phyloP scores from a whole-genome alignment of 2,888 invertebrate species.

The Chaetogeoica ovagalla region DNA sequence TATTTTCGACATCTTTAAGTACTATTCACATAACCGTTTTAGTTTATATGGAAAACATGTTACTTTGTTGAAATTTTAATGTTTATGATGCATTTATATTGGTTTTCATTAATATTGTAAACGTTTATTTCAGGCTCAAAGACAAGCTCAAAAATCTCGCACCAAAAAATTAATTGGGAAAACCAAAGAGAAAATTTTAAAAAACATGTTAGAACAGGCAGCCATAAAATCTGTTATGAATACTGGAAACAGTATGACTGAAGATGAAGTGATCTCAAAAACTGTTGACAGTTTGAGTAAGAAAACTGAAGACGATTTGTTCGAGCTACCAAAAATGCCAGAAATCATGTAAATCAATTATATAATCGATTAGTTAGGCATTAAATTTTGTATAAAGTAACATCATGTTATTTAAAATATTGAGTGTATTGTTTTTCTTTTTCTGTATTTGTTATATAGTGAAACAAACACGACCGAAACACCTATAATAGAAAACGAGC shows the following conservation, averaged over 20 bases:
- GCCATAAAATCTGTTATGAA: constrained; percentile 39
- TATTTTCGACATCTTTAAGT: too few species aligned
- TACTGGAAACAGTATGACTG: neutral
- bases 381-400: neutral
- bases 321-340: constrained; percentile 36
- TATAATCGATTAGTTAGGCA: neutral
- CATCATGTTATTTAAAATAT: neutral
- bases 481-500: constrained; percentile 18
- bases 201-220: constrained; percentile 39
- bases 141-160: constrained; percentile 36
- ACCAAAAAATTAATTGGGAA: constrained; percentile 26
- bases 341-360: constrained; percentile 6
- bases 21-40: too few species aligned
- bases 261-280: constrained; percentile 45
- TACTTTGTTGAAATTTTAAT: neutral
- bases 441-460: constrained; percentile 1
- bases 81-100: neutral
- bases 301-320: constrained; percentile 20
- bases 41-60: too few species aligned
- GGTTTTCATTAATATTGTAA: neutral
- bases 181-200: constrained; percentile 33
- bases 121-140: constrained; percentile 28
- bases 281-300: constrained; percentile 35
- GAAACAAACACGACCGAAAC: constrained; percentile 2
- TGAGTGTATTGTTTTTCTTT: too few species aligned